Conservation (phyloP, 1,140 invertebrate genomes). For the Drosophila malerkotliana region DNA sequence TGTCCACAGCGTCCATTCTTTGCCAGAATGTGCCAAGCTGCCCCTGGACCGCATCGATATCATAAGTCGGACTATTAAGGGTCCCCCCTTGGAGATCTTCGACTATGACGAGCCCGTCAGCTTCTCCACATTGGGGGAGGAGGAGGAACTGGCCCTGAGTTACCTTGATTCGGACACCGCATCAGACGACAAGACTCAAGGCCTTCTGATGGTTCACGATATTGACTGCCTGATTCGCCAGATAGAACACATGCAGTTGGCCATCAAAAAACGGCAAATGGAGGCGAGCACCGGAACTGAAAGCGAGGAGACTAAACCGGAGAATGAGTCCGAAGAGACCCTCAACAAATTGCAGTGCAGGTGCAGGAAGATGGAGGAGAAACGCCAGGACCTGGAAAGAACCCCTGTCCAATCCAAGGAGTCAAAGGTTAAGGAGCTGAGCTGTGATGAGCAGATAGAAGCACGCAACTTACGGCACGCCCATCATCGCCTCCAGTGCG, state of each 20-base stretch:
- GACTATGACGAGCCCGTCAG: slow-evolving; percentile 49
- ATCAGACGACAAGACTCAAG: slow-evolving; percentile 39
- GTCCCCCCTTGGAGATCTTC: slow-evolving; percentile 49
- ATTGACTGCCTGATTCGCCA: slow-evolving; percentile 54
- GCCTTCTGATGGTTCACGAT: background rate
- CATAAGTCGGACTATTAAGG: slow-evolving; percentile 29
- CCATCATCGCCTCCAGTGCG: slow-evolving; percentile 37
- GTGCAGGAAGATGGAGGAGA: background rate
- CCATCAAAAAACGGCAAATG: slow-evolving; percentile 19
- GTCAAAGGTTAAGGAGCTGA: background rate
- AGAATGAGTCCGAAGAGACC: background rate
- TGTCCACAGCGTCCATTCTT: background rate
- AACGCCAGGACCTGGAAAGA: background rate
- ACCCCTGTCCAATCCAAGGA: background rate
- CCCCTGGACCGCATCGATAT: slow-evolving; percentile 47
- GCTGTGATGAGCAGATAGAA: slow-evolving; percentile 23
- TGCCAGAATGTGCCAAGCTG: slow-evolving; percentile 32
- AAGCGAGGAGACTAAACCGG: background rate
- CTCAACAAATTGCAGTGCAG: background rate
- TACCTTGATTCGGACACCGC: slow-evolving; percentile 2
- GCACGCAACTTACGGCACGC: slow-evolving; percentile 29
- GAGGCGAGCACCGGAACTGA: too few species aligned
- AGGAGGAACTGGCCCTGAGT: slow-evolving; percentile 21
- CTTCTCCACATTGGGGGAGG: slow-evolving; percentile 30
- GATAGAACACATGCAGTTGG: slow-evolving; percentile 50